These are phyloP conservation scores for Gastrophryne carolinensis DNA, from an alignment of 2,797 vertebrate species.

Conservation along the genomic window DNA sequence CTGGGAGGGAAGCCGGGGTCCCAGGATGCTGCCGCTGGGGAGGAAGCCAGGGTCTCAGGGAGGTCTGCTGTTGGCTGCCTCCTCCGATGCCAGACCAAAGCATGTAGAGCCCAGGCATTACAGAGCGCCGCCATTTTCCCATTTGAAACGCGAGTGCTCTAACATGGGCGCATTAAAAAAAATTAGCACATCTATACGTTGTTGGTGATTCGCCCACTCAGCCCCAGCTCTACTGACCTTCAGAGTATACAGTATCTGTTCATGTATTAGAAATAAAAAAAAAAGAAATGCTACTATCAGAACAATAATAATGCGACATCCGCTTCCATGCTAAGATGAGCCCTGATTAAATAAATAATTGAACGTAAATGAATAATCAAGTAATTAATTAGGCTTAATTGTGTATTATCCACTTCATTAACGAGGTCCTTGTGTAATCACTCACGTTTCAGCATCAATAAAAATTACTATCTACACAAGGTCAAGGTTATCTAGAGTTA, in stretches of 20 bases:
- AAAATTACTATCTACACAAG: conserved; percentile 69
- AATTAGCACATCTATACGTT: too few relatives aligned
- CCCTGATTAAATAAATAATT: conserved; percentile 52
- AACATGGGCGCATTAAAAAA: too few relatives aligned
- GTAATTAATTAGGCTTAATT: conserved; percentile 79
- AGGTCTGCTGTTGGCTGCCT: too few relatives aligned
- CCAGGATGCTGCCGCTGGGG: too few relatives aligned
- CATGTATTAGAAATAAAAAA: background rate
- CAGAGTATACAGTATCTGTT: background rate
- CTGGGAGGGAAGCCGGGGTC: too few relatives aligned
- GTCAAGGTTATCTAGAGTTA: conserved; percentile 48
- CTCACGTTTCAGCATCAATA: conserved; percentile 62
- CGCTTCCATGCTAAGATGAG: background rate
- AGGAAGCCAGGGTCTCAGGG: too few relatives aligned
- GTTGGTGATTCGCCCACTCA: too few relatives aligned
- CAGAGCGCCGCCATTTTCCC: too few relatives aligned
- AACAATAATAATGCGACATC: background rate
- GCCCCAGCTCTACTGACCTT: background rate
- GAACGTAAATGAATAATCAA: conserved; percentile 57
- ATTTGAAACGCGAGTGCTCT: too few relatives aligned
- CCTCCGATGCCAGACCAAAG: too few relatives aligned
- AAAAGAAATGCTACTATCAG: too few relatives aligned
- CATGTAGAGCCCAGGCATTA: too few relatives aligned
- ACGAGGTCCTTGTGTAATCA: conserved; percentile 68
- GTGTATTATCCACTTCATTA: conserved; percentile 73